Conservation (phyloP, 1,140 invertebrate species). For the Drosophila bocqueti region DNA sequence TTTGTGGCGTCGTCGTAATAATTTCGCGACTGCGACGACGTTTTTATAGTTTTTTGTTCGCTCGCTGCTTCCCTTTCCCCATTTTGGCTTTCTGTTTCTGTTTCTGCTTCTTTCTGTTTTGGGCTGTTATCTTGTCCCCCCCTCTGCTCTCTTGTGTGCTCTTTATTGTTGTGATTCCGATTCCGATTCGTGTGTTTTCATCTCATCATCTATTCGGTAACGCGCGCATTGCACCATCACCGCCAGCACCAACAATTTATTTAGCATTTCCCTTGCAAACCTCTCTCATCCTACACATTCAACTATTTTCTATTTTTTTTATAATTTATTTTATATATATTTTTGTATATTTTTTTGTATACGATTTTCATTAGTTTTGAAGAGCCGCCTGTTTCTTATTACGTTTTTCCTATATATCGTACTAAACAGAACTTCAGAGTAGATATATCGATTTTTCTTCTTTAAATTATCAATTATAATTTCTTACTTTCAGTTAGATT, state of each 20-base stretch:
- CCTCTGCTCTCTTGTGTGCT: conserved; percentile 3
- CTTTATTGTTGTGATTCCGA: conserved; percentile 48
- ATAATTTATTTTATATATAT: neutral
- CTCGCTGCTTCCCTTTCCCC: conserved; percentile 16
- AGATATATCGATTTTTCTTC: no score
- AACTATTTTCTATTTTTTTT: neutral
- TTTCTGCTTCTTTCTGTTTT: conserved; percentile 41
- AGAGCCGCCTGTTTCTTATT: neutral
- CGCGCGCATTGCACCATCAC: conserved; percentile 58
- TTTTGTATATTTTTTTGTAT: no score
- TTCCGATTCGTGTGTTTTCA: conserved; percentile 43
- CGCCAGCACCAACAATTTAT: conserved; percentile 23
- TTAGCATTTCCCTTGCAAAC: conserved; percentile 23
- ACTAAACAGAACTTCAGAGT: no score
- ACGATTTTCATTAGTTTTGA: neutral
- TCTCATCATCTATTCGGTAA: conserved; percentile 76
- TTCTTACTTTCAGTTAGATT: no score
- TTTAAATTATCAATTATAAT: no score
- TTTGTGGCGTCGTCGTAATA: conserved; percentile 74
- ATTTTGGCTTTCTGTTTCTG: conserved; percentile 21
- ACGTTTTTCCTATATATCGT: no score
- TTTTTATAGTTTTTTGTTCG: conserved; percentile 74
- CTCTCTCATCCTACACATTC: neutral
- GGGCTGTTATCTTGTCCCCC: conserved; percentile 41
- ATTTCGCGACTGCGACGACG: conserved; percentile 75